Evolutionary conservation across 2,797 vertebrate genomes (phyloP).

Genomic region (Microctenopoma stevenorrisi): DNA sequence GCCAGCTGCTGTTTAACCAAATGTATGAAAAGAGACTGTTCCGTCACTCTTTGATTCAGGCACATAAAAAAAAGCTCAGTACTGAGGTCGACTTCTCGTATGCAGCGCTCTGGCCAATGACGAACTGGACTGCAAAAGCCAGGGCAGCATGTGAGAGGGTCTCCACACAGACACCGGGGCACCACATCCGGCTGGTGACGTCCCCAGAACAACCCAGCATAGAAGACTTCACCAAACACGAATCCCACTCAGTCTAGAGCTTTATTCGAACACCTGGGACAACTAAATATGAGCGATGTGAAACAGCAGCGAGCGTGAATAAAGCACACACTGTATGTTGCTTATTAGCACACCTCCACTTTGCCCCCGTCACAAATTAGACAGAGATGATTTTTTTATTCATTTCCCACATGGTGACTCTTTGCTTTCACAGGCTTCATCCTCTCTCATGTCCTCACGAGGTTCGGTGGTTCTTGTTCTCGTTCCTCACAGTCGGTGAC

Average conservation of each 20-base stretch:
- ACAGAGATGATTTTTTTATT: slow-evolving; percentile 17
- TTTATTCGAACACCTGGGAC: slow-evolving; percentile 20
- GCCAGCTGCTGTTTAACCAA: slow-evolving; percentile 76
- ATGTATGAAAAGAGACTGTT: slow-evolving; percentile 68
- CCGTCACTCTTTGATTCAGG: slow-evolving; percentile 11
- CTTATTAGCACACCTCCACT: slow-evolving; percentile 19
- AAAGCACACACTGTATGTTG: not conserved
- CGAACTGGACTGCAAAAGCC: slow-evolving; percentile 68
- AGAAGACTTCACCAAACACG: not conserved
- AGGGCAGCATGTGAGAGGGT: slow-evolving; percentile 35
- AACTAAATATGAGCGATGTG: slow-evolving; percentile 35
- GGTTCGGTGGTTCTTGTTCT: slow-evolving; percentile 37
- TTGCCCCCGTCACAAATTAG: slow-evolving; percentile 12
- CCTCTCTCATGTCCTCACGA: slow-evolving; percentile 24
- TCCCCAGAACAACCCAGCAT: not conserved
- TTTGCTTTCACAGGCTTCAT: slow-evolving; percentile 17
- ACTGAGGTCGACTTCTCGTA: slow-evolving; percentile 61
- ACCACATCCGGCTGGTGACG: slow-evolving; percentile 29
- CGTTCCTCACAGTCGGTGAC: slow-evolving; percentile 6
- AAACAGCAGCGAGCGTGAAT: slow-evolving; percentile 7
- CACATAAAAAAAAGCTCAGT: slow-evolving; percentile 23
- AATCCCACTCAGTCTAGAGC: slow-evolving; percentile 14
- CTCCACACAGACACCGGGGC: slow-evolving; percentile 25
- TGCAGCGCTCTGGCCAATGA: slow-evolving; percentile 49
- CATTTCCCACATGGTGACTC: slow-evolving; percentile 15